Evolutionary conservation across 2,888 invertebrate genomes (phyloP), one percentile per base, ranked within the genome.

Genomic region (Synergus gifuensis): DNA sequence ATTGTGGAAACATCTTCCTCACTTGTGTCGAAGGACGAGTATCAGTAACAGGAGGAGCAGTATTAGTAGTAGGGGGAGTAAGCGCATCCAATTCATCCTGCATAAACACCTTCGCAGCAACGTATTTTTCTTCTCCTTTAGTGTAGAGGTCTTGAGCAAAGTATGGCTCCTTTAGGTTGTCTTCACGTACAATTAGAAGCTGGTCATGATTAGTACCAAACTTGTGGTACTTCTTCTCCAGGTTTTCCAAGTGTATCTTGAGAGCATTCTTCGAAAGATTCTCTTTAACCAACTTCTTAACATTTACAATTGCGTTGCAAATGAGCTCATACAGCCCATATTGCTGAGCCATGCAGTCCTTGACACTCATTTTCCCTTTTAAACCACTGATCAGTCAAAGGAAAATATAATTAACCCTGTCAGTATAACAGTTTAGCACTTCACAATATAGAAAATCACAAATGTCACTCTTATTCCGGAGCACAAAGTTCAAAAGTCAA

Each of bases 371-470:
- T n/a, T n/a, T n/a, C n/a, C n/a, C n/a, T 22, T 22, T 22, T 12
- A 1, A 12, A 46, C 11, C 12, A 1, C 2, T 0, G 0, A 0
- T 12, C 11, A 12, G 1, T 1, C 1, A 11, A 46, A 44, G 1
- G 4, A 46, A 4, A 44, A 11, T 3, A 46, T 12, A 46, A n/a
- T n/a, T 11, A 12, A 4, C 2, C 2, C 11, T 46, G 46, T 46
- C 11, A 46, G 46, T 46, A 46, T 46, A 1, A 46, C 46, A 46
- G 46, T 1, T 0, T 11, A 12, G 2, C 2, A 46, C 11, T 46
- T n/a, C n/a, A 46, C 12, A 7, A 0, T 0, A 1, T 44, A 0
- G 1, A 44, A 44, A 44, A 9, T 7, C 7, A 7, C 0, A 0
- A 22, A 7, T 11, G 11, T 11, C 2, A 44, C 8, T 44, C 2